Evolutionary conservation across 2,888 invertebrate genomes (phyloP).

Genomic region (Leptogaster cylindrica): DNA sequence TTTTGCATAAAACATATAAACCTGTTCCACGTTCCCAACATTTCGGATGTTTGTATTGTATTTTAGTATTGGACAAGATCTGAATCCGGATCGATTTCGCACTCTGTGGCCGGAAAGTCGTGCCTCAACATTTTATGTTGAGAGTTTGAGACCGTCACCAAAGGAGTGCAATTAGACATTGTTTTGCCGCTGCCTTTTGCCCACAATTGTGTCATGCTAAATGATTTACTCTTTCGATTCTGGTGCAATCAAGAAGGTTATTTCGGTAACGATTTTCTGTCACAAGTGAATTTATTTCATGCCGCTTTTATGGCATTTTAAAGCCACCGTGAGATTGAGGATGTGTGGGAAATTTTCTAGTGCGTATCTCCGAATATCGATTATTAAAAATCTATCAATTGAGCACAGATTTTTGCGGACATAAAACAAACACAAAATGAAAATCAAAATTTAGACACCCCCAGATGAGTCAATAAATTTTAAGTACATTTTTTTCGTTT

Average conservation of each 20-base stretch:
- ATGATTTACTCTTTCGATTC: conserved; percentile 43
- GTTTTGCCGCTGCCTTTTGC: conserved; percentile 22
- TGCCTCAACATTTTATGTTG: conserved; percentile 16
- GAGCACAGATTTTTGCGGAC: no score
- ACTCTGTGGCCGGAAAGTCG: conserved; percentile 18
- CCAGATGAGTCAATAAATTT: conserved; percentile 14
- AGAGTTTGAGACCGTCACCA: background rate
- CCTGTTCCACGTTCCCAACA: background rate
- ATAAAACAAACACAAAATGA: no score
- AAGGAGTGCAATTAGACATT: conserved; percentile 34
- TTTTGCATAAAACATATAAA: conserved; percentile 36
- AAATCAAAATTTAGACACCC: background rate
- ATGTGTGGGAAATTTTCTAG: background rate
- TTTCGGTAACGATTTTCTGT: conserved; percentile 46
- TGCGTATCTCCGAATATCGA: background rate
- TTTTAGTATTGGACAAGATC: background rate
- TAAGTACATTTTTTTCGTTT: conserved; percentile 14
- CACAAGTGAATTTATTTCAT: conserved; percentile 30
- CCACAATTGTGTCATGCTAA: conserved; percentile 43
- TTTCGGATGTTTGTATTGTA: background rate
- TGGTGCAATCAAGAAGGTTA: conserved; percentile 45
- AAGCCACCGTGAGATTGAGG: no score
- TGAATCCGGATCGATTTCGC: background rate
- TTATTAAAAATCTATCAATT: background rate
- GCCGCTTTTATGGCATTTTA: no score